A percentile compares a stretch with the other conserved stretches of the same genome.
Evolutionary conservation across 2,888 invertebrate species (phyloP).

Genomic region (Noctuana brunneofusca): DNA sequence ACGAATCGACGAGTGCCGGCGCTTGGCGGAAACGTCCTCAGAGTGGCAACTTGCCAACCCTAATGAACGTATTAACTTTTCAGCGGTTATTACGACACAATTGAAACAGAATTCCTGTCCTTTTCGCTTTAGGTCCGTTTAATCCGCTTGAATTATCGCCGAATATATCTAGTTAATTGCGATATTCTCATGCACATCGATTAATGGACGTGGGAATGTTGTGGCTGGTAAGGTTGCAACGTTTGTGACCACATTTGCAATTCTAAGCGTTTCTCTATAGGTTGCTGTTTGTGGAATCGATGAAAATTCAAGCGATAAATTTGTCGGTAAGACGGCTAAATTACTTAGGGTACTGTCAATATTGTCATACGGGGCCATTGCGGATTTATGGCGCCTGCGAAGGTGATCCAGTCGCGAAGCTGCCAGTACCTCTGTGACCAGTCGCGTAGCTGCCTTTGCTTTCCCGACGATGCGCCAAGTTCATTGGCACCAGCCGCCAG

Average conservation of each 20-base stretch:
- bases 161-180: conserved; percentile 36
- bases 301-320: conserved; percentile 59
- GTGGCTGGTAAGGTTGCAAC: conserved; percentile 34
- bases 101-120: conserved; percentile 33
- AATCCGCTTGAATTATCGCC: conserved; percentile 38
- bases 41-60: conserved; percentile 71
- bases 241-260: conserved; percentile 51
- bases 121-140: conserved; percentile 29
- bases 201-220: conserved; percentile 64
- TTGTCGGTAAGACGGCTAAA: conserved; percentile 50
- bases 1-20: conserved; percentile 62
- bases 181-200: conserved; percentile 18
- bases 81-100: conserved; percentile 52
- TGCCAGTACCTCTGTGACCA: conserved; percentile 69
- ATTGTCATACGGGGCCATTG: conserved; percentile 45
- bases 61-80: conserved; percentile 63
- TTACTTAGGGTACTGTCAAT: conserved; percentile 49
- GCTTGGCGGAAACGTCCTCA: conserved; percentile 69
- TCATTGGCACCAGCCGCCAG: conserved; percentile 66
- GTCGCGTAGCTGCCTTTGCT: conserved; percentile 68
- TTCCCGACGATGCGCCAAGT: conserved; percentile 71
- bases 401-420: conserved; percentile 57
- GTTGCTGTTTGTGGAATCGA: conserved; percentile 48
- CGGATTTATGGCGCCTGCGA: conserved; percentile 52
- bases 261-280: conserved; percentile 57